Base-by-base conservation (phyloP, 2,113 vertebrate genomes). In the Riparia riparia region DNA sequence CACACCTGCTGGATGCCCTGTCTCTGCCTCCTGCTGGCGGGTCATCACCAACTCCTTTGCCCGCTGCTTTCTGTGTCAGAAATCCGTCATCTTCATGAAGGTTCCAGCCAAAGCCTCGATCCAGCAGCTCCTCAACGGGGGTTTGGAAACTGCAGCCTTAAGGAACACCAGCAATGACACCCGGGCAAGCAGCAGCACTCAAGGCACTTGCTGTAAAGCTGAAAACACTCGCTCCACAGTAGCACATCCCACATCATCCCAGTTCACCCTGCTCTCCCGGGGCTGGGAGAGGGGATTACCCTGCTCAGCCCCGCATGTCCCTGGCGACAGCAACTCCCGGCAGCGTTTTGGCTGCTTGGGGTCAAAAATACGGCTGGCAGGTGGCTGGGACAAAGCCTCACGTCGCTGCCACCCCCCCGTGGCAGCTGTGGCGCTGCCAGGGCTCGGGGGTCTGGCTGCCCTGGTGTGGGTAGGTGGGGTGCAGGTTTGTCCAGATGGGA, bases 311-410 rank as follows among this genome's bases (percentile, higher is more conserved):
- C 41, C 12, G 12, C 11, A 1, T 5, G 29, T 29, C 34, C 34
- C 22, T 0, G 22, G 19, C 56, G 22, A 84, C 3, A 29, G 20
- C 37, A 14, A 34, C 39, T 90, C 74, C 56, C 0, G 0, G 26
- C 42, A 32, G 8, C 1, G 2, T 50, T 63, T 10, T 0, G 1
- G 34, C 74, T 50, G 50, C 64, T 53, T 18, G 2, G 49, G 63
- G 31, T 78, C 25, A 37, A 26, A 37, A 32, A 13, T 5, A 56
- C 49, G n/a, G n/a, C 15, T 12, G 69, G 83, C 90, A 74, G 71
- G 89, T 80, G 63, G 29, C 19, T 31, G 32, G 87, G 66, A 93
- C 65, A 84, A 79, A 90, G 65, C 42, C 14, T 12, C 3, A 1
- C 7, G 50, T 53, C 69, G 12, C 45, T 42, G 87, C 63, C 49